These are phyloP conservation scores for Percopsis transmontana DNA, from an alignment of 2,113 vertebrate genomes.

Conservation along the genomic window DNA sequence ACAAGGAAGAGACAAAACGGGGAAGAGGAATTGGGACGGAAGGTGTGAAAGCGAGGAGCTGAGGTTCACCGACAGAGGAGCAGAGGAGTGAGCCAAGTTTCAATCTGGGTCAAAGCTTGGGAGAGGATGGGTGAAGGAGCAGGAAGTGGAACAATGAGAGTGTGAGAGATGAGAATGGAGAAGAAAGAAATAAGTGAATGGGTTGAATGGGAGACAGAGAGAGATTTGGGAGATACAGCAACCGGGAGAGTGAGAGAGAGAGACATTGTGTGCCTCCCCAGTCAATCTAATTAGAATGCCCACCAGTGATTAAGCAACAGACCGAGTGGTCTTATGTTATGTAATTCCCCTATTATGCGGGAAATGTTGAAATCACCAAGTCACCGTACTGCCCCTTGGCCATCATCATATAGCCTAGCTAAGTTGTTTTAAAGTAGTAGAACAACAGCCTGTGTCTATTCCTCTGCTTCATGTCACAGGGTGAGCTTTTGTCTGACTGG, in stretches of 20 bases:
- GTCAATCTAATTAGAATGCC: constrained; percentile 50
- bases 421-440: constrained; percentile 3
- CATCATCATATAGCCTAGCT: background rate
- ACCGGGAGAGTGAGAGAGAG: constrained; percentile 7
- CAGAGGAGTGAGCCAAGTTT: too few species aligned
- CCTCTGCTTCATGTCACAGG: background rate
- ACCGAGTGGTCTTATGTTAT: constrained; percentile 24
- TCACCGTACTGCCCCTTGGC: constrained; percentile 1
- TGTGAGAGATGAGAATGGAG: too few species aligned
- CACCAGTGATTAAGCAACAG: constrained; percentile 29
- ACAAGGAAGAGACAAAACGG: background rate
- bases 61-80: background rate
- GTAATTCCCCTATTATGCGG: constrained; percentile 24
- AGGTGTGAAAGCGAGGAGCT: background rate
- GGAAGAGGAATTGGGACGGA: background rate
- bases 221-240: constrained; percentile 3
- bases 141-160: too few species aligned
- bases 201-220: background rate
- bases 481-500: background rate
- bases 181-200: too few species aligned
- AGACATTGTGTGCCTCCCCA: constrained; percentile 39
- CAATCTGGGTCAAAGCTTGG: too few species aligned
- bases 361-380: constrained; percentile 23
- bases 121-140: too few species aligned
- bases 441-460: background rate